Evolutionary conservation across 2,797 vertebrate genomes (phyloP), one percentile per base, ranked within the genome.

Genomic region (Anas flavirostris): DNA sequence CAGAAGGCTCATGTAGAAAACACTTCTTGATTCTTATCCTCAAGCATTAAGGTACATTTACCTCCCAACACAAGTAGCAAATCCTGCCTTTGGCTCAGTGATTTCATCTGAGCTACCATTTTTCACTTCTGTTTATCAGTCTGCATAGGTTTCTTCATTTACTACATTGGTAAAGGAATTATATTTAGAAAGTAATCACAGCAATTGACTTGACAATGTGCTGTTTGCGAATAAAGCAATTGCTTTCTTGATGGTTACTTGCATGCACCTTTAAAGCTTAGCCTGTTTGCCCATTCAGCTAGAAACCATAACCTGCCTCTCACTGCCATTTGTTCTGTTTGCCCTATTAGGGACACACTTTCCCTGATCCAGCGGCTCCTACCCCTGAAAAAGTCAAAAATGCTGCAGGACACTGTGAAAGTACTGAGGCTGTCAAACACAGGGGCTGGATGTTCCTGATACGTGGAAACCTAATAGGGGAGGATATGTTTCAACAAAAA

Each of bases 401-500:
- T 4, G 11, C 82, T 91, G 74, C 93, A 94, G 91, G 88, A 86
- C 35, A 70, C 77, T 84, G 55, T 86, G 77, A 90, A 94, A 93
- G 60, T 53, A 95, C 83, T 76, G 81, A 89, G 75, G 33, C 78
- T 93, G 91, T 96, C 90, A 94, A 25, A 50, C 31, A 44, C 16
- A 53, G 80, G 78, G 86, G 94, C 81, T 91, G 91, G 68, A 84
- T 95, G 58, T 82, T 94, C 90, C 83, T 91, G 88, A 91, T 72
- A 85, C 22, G 16, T 41, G 29, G 92, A 94, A 95, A 96, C 53
- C 31, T 91, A 93, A 94, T 91, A 84, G 31, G 26, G 68, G 28
- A 91, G 82, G 84, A 91, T 95, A 29, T 39, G 56, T 96, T 95
- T 93, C 95, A 89, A 85, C 78, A 87, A 84, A 95, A 96, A 88